phyloP scores from a whole-genome alignment of 2,797 vertebrate genomes.

The Dromococcyx pavoninus region DNA sequence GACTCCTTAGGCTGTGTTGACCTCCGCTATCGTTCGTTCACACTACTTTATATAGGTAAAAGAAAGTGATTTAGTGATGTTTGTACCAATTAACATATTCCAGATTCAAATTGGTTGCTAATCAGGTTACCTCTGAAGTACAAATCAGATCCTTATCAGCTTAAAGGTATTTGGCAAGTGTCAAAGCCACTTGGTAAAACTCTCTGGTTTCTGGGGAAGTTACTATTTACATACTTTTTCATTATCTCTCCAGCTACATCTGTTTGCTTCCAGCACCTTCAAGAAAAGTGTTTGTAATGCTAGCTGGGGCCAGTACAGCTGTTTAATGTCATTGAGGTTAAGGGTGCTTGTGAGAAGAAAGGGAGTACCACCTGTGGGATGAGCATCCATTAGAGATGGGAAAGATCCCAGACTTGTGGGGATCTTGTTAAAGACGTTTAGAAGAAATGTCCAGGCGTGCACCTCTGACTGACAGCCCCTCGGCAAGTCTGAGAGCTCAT shows the following conservation, averaged over 20 bases:
- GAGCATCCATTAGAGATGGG: neutral
- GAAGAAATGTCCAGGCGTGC: neutral
- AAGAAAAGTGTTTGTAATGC: slow-evolving; percentile 54
- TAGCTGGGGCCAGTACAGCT: slow-evolving; percentile 51
- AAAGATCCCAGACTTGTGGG: neutral
- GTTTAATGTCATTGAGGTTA: slow-evolving; percentile 2
- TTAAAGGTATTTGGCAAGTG: slow-evolving; percentile 68
- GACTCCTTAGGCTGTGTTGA: slow-evolving; percentile 37
- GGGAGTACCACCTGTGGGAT: neutral
- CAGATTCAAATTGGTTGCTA: slow-evolving; percentile 72
- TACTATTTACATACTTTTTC: slow-evolving; percentile 60
- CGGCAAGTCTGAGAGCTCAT: neutral
- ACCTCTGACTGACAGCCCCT: accelerated
- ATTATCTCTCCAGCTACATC: slow-evolving; percentile 49
- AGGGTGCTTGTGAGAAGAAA: slow-evolving; percentile 1
- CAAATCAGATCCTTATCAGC: slow-evolving; percentile 72
- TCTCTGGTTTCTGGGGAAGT: slow-evolving; percentile 40
- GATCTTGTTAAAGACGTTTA: neutral
- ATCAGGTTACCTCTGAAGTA: slow-evolving; percentile 80
- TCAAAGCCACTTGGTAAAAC: slow-evolving; percentile 54
- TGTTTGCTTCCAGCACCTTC: slow-evolving; percentile 60
- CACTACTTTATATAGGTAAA: slow-evolving; percentile 52
- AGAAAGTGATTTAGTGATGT: slow-evolving; percentile 68
- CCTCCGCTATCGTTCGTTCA: slow-evolving; percentile 55
- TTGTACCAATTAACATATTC: slow-evolving; percentile 76